These are phyloP conservation scores for Orchesellides sinensis DNA, from an alignment of 2,888 invertebrate species.

Conservation along the genomic window DNA sequence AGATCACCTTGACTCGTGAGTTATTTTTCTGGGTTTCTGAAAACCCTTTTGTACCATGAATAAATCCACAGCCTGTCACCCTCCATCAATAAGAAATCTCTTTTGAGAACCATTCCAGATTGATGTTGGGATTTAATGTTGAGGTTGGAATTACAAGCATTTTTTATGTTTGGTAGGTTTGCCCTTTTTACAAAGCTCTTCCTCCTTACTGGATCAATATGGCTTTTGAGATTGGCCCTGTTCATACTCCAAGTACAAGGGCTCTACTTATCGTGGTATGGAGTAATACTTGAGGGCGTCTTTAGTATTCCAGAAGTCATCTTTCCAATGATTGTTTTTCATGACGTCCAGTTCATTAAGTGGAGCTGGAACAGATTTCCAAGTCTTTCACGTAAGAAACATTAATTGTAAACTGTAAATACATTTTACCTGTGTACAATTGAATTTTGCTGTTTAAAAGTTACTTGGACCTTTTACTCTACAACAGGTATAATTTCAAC, in stretches of 20 bases:
- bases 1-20: conserved; percentile 66
- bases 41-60: not conserved
- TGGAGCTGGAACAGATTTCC: conserved; percentile 57
- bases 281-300: conserved; percentile 48
- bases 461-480: no score
- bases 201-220: conserved; percentile 63
- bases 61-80: not conserved
- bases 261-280: conserved; percentile 63
- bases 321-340: conserved; percentile 60
- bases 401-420: not conserved
- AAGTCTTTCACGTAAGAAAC: conserved; percentile 50
- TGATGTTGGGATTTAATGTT: not conserved
- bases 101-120: not conserved
- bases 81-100: not conserved
- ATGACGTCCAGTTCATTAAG: conserved; percentile 58
- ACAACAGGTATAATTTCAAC: conserved; percentile 16
- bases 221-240: conserved; percentile 57
- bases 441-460: no score
- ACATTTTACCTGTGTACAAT: not conserved
- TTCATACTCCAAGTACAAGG: conserved; percentile 57
- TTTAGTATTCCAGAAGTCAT: conserved; percentile 65
- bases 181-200: conserved; percentile 64
- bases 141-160: not conserved
- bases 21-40: not conserved
- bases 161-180: conserved; percentile 36